Evolutionary conservation across 2,888 invertebrate genomes (phyloP).

Genomic region (Lottia scabra): DNA sequence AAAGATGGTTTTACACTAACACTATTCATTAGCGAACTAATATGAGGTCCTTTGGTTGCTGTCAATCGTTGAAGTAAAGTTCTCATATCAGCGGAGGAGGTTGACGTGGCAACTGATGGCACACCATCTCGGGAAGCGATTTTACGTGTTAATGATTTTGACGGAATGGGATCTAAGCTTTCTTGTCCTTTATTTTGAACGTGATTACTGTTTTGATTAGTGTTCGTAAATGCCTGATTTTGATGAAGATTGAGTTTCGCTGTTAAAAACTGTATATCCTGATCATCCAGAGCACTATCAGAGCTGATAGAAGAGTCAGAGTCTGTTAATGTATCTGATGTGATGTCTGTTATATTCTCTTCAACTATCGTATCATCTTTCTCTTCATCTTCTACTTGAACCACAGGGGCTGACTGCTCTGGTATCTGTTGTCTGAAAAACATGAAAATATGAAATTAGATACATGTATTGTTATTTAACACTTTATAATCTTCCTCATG

Average conservation of each 20-base stretch:
- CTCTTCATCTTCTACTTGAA: neutral
- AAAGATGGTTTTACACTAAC: neutral
- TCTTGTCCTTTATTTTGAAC: neutral
- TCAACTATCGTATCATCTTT: conserved; percentile 17
- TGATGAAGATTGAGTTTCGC: neutral
- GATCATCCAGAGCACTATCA: neutral
- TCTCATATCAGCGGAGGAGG: conserved; percentile 26
- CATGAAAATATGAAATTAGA: too few species aligned
- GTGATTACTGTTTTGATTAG: neutral
- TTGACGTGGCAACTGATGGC: conserved; percentile 12
- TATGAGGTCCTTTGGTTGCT: conserved; percentile 18
- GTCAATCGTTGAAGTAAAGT: conserved; percentile 28
- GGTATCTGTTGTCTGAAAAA: too few species aligned
- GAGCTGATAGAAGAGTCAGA: conserved; percentile 4
- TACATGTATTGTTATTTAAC: too few species aligned
- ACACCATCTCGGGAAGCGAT: conserved; percentile 24
- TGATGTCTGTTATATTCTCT: conserved; percentile 6
- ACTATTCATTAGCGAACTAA: neutral
- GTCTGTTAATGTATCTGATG: conserved; percentile 19
- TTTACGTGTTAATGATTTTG: conserved; percentile 32
- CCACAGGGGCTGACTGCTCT: too few species aligned
- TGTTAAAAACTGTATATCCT: neutral
- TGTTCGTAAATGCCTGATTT: neutral
- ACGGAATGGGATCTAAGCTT: conserved; percentile 12
- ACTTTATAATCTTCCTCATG: too few species aligned